These are phyloP conservation scores for Scaptomyza cyrtandrae DNA, from an alignment of 2,888 invertebrate genomes.

Conservation along the genomic window DNA sequence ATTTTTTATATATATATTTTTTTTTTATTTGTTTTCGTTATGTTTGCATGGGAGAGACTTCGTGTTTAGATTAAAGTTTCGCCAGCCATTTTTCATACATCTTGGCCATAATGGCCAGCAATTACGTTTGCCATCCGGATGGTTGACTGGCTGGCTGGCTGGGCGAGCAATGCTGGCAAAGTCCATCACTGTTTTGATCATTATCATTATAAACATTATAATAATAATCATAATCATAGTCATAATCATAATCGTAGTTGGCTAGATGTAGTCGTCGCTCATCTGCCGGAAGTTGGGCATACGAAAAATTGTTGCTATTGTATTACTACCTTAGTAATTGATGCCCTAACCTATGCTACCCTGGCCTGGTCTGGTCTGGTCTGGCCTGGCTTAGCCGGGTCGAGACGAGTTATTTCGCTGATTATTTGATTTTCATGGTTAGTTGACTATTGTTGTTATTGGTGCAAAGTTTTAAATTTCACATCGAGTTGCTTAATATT, in stretches of 20 bases:
- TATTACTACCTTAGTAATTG: slow-evolving; percentile 43
- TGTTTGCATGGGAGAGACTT: slow-evolving; percentile 41
- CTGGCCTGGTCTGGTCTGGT: slow-evolving; percentile 7
- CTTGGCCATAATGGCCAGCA: slow-evolving; percentile 53
- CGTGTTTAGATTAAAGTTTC: slow-evolving; percentile 23
- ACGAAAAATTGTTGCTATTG: slow-evolving; percentile 12
- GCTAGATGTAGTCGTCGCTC: slow-evolving; percentile 41
- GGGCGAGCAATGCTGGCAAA: slow-evolving; percentile 1
- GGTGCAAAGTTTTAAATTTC: slow-evolving; percentile 8
- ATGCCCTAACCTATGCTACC: slow-evolving; percentile 32
- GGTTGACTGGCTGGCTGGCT: slow-evolving; percentile 14
- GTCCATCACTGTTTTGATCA: slow-evolving; percentile 31
- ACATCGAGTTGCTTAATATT: slow-evolving; percentile 6
- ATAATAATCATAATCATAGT: slow-evolving; percentile 12
- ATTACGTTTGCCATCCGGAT: slow-evolving; percentile 55
- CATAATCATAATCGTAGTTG: slow-evolving; percentile 31
- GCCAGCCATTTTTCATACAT: slow-evolving; percentile 53
- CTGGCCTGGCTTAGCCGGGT: neutral
- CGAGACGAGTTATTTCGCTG: slow-evolving; percentile 18
- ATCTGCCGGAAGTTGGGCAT: slow-evolving; percentile 58
- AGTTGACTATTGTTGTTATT: slow-evolving; percentile 36
- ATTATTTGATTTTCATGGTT: slow-evolving; percentile 70
- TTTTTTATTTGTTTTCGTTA: slow-evolving; percentile 45
- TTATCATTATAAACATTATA: slow-evolving; percentile 31
- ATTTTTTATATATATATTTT: slow-evolving; percentile 13